Evolutionary conservation across 2,797 vertebrate genomes (phyloP), one percentile per base, ranked within the genome.

Genomic region (Argya squamiceps): DNA sequence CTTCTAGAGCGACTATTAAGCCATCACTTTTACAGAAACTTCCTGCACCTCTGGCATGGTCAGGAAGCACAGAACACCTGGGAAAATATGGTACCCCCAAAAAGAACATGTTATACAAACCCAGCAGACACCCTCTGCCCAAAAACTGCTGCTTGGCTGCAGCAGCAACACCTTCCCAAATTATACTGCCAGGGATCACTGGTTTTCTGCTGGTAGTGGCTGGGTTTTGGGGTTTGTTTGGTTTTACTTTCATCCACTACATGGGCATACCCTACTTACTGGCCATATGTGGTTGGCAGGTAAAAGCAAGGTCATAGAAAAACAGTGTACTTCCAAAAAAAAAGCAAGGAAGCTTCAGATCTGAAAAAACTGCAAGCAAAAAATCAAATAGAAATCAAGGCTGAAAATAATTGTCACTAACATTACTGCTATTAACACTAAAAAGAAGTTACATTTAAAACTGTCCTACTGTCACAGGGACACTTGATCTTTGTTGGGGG

Each of bases 61-160:
- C 56, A 74, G 17, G 41, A 18, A 46, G 44, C 39, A 69, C 44
- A 3, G 37, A 88, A 22, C 24, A 6, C 10, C 18, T 2, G 1
- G 70, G 56, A 88, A 88, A 70, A 80, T 7, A 60, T 0, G 0
- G 32, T 9, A 44, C 9, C 32, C 18, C 16, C 41, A 63, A 16
- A 37, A 78, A 32, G 22, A 64, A 23, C 0, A 0, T 46, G 30
- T 36, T 64, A 8, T 7, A 56, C 2, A 16, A 49, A 12, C 20
- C 34, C 63, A 44, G 32, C 23, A 84, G 53, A 46, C 2, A 37
- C 0, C 0, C 34, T 64, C 15, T 82, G 59, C 37, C 44, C 41
- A 58, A 41, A 73, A 47, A 63, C 11, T 26, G 47, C 6, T 32
- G 29, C 36, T 32, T 29, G 22, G 22, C 39, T 50, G 49, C 84